Conservation (phyloP, 2,797 vertebrate species). For the Acipenser transmontanus region DNA sequence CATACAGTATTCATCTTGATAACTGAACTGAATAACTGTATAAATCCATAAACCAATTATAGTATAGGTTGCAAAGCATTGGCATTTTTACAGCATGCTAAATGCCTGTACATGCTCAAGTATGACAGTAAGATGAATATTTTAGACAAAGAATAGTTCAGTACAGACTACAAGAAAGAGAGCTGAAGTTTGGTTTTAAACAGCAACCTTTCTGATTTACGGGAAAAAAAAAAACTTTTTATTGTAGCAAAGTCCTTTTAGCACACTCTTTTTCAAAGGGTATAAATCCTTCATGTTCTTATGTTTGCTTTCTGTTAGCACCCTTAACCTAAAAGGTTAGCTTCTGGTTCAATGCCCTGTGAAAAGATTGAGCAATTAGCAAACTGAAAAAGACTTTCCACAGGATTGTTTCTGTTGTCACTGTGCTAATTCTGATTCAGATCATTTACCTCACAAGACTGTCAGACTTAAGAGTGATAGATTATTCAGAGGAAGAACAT, state of each 20-base stretch:
- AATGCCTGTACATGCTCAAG: too few species aligned
- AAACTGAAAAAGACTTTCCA: constrained; percentile 39
- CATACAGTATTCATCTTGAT: too few species aligned
- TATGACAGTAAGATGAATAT: too few species aligned
- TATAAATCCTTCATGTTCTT: constrained; percentile 12
- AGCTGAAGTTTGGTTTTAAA: too few species aligned
- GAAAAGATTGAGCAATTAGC: constrained; percentile 45
- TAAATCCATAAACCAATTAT: too few species aligned
- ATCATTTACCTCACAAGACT: constrained; percentile 35
- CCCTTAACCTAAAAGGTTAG: constrained; percentile 46
- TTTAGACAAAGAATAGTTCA: too few species aligned
- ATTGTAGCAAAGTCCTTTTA: background rate
- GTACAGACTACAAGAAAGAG: too few species aligned
- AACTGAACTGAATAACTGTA: too few species aligned
- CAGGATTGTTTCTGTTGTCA: constrained; percentile 28
- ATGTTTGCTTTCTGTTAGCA: constrained; percentile 57
- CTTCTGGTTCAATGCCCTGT: constrained; percentile 56
- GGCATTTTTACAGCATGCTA: too few species aligned
- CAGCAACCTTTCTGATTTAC: background rate
- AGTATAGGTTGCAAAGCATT: too few species aligned
- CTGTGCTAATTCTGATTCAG: constrained; percentile 39
- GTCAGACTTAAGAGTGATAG: constrained; percentile 35
- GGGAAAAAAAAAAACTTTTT: background rate
- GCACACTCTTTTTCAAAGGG: background rate
- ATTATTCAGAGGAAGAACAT: constrained; percentile 16